Evolutionary conservation across 2,888 invertebrate genomes (phyloP).

Genomic region (Tetramorium bicarinatum): DNA sequence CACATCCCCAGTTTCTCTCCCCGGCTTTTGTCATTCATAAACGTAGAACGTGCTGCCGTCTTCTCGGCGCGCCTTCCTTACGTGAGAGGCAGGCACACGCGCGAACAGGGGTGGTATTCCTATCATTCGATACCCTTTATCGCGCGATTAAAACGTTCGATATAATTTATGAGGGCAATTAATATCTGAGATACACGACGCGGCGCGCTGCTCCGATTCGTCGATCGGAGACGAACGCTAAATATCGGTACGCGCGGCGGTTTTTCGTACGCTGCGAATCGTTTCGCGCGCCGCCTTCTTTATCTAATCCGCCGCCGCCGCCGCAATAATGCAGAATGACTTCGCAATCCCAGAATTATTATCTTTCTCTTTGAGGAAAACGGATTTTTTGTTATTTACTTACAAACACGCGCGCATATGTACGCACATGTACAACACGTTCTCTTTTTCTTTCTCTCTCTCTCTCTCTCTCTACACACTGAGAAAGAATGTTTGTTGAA

Average conservation of each 20-base stretch:
- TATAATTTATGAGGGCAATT: not conserved
- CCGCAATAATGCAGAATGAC: constrained; percentile 29
- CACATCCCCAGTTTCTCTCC: not conserved
- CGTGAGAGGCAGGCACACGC: not conserved
- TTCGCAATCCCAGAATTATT: constrained; percentile 26
- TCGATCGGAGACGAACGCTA: not conserved
- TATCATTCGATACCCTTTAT: not conserved
- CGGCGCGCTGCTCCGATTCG: not conserved
- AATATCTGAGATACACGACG: not conserved
- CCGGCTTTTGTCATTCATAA: constrained; percentile 43
- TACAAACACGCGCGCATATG: not conserved
- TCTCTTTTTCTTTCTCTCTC: not conserved
- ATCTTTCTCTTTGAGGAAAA: constrained; percentile 32
- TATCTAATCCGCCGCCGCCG: constrained; percentile 27
- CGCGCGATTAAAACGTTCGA: not conserved
- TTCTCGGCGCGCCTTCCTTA: not conserved
- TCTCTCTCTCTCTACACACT: not conserved
- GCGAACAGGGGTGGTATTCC: not conserved
- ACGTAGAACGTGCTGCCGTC: constrained; percentile 14
- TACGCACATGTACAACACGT: not conserved
- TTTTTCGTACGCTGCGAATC: not conserved
- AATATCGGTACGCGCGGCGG: not conserved
- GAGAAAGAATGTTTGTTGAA: too few species aligned
- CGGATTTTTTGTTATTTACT: constrained; percentile 24
- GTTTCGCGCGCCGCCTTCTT: not conserved